Percentiles rank a stretch among this genome's conserved stretches.
phyloP scores from a whole-genome alignment of 1,140 invertebrate genomes.

The Drosophila eugracilis region DNA sequence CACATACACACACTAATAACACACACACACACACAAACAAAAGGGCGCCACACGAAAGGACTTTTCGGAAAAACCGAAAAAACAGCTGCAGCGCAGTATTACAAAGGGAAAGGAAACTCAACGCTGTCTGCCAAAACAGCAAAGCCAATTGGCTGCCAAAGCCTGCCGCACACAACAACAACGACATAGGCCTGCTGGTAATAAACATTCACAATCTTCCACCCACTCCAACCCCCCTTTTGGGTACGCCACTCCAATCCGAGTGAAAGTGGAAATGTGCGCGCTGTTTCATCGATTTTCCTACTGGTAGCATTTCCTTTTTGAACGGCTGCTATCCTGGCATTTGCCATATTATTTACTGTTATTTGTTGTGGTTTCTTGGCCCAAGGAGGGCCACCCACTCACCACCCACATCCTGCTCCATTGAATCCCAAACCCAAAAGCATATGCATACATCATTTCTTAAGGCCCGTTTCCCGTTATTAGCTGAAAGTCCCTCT shows the following conservation, averaged over 20 bases:
- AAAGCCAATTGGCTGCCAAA: conserved; percentile 50
- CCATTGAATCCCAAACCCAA: conserved; percentile 7
- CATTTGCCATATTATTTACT: conserved; percentile 72
- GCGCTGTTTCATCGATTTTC: conserved; percentile 70
- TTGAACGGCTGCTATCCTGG: conserved; percentile 52
- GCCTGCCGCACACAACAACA: conserved; percentile 29
- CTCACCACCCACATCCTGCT: no score
- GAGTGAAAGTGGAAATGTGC: conserved; percentile 53
- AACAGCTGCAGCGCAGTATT: conserved; percentile 32
- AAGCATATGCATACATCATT: conserved; percentile 50
- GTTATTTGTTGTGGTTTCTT: conserved; percentile 65
- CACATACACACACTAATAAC: conserved; percentile 39
- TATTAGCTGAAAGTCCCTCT: conserved; percentile 51
- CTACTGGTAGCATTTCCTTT: conserved; percentile 40
- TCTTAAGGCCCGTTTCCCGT: conserved; percentile 38
- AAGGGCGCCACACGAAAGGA: conserved; percentile 35
- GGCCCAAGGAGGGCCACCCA: not conserved
- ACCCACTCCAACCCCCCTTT: not conserved
- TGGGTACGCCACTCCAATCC: conserved; percentile 8
- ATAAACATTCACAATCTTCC: conserved; percentile 57
- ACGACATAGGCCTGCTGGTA: conserved; percentile 50
- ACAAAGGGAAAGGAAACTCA: conserved; percentile 16
- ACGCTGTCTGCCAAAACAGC: conserved; percentile 54
- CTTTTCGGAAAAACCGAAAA: conserved; percentile 27
- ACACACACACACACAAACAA: conserved; percentile 18